Conservation (phyloP, 23 tunicate species). For the Clavelina lepadiformis region DNA sequence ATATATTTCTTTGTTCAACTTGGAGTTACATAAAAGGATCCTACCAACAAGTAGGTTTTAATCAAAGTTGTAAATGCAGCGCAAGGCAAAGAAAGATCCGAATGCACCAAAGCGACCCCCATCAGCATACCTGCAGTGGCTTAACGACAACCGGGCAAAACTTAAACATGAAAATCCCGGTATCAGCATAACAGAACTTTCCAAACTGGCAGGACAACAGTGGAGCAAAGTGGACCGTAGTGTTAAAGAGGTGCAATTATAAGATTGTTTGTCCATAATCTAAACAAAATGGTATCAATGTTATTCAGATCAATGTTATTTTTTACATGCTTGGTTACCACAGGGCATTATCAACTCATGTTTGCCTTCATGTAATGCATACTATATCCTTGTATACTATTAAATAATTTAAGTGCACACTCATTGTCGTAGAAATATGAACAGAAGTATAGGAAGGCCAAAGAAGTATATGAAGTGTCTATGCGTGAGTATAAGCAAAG, state of each 20-base stretch:
- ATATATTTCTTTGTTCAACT: no score
- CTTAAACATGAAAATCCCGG: conserved; percentile 73
- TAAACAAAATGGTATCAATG: not conserved
- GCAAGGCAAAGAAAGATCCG: conserved; percentile 54
- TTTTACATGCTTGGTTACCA: not conserved
- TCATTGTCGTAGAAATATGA: no score
- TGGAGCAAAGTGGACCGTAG: conserved; percentile 52
- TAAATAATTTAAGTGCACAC: no score
- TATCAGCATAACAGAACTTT: conserved; percentile 53
- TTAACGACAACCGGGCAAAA: conserved; percentile 39
- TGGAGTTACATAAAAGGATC: no score
- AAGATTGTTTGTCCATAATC: not conserved
- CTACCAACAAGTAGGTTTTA: no score
- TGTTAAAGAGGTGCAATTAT: conserved; percentile 37
- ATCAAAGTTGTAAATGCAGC: no score
- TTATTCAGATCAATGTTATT: not conserved
- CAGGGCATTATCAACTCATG: no score
- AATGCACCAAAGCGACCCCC: conserved; percentile 85
- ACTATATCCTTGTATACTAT: no score
- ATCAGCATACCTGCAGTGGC: conserved; percentile 77
- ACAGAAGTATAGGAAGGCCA: no score
- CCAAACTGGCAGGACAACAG: conserved; percentile 58
- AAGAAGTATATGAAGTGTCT: no score
- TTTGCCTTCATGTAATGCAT: no score
- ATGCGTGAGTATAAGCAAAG: no score